Evolutionary conservation across 1,140 invertebrate genomes (phyloP).

Genomic region (Temnothorax longispinosus): DNA sequence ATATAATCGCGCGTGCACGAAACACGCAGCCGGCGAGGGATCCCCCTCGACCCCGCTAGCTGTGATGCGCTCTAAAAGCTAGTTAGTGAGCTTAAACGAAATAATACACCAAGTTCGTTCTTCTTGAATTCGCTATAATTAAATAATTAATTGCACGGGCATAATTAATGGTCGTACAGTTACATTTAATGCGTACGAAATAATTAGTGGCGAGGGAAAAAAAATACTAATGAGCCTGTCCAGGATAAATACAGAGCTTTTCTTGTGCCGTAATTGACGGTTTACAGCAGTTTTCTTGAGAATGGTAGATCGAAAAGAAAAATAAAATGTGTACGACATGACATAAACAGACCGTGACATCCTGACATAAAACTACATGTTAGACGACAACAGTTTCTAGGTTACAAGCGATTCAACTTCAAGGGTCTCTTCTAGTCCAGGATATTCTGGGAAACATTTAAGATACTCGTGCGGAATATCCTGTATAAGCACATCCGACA

Average conservation of each 20-base stretch:
- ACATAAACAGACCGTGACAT: background rate
- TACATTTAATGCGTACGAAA: background rate
- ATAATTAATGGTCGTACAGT: background rate
- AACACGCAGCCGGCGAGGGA: background rate
- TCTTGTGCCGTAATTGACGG: background rate
- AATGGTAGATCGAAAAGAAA: background rate
- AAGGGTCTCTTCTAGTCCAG: background rate
- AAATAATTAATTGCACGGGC: background rate
- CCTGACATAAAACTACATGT: background rate
- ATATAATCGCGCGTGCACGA: background rate
- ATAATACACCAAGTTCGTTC: background rate
- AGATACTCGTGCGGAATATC: background rate
- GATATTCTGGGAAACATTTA: background rate
- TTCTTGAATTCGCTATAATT: background rate
- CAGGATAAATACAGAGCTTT: background rate
- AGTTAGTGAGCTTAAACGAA: background rate
- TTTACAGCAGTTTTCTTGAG: background rate
- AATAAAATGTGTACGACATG: background rate
- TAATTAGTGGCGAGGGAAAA: conserved; percentile 4
- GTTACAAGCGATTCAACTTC: conserved; percentile 3
- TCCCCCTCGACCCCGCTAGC: background rate
- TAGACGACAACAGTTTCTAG: background rate
- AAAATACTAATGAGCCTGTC: background rate
- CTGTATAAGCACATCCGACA: background rate
- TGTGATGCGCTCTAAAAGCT: background rate